phyloP scores from a whole-genome alignment of 2,797 vertebrate genomes.

The Melanotaenia pygmaea region DNA sequence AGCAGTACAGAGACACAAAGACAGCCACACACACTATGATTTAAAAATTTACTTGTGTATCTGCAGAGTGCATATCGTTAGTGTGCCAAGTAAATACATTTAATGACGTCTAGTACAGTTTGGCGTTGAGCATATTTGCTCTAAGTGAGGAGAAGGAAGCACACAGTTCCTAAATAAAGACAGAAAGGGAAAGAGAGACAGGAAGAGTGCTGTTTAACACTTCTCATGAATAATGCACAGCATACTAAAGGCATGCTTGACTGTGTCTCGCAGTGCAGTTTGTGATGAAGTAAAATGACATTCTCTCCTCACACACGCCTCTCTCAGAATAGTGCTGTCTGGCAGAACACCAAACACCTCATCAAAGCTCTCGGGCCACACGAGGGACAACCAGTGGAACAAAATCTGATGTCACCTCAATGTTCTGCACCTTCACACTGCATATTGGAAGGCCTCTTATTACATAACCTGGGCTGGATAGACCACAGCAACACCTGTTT shows the following conservation, averaged over 20 bases:
- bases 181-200: conserved; percentile 12
- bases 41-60: neutral
- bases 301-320: conserved; percentile 44
- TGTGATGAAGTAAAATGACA: conserved; percentile 62
- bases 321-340: conserved; percentile 49
- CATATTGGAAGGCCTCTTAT: conserved; percentile 33
- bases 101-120: conserved; percentile 13
- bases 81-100: conserved; percentile 11
- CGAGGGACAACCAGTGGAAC: conserved; percentile 48
- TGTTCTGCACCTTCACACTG: conserved; percentile 38
- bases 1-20: conserved; percentile 1
- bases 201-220: conserved; percentile 37
- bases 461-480: conserved; percentile 34
- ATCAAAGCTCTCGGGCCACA: conserved; percentile 57
- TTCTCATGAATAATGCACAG: conserved; percentile 67
- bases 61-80: conserved; percentile 3
- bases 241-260: conserved; percentile 42
- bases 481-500: conserved; percentile 50
- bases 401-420: conserved; percentile 61
- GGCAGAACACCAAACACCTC: conserved; percentile 62
- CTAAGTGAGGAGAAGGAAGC: conserved; percentile 24
- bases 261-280: conserved; percentile 56
- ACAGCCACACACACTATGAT: neutral
- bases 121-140: conserved; percentile 23
- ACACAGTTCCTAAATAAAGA: conserved; percentile 38